Base-by-base conservation (phyloP, 1,140 invertebrate genomes). In the Drosophila nikananu region DNA sequence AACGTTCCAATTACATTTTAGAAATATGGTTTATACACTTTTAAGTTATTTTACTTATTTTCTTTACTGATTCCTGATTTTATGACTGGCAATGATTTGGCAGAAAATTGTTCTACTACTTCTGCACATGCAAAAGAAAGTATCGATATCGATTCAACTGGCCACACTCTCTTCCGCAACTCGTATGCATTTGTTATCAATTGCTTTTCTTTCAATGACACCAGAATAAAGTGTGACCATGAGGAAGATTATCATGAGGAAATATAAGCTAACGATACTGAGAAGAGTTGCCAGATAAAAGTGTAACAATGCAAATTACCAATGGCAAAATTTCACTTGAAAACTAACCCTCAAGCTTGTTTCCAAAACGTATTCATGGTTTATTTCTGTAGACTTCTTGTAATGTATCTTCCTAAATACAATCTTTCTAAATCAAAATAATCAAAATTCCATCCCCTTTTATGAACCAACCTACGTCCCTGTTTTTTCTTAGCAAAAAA, bases 401-500 rank as follows among this genome's bases (percentile, higher is more conserved):
- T 51, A 19, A 2, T 30, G 12, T 13, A 30, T 8, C 2, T 5
- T 30, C 2, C 17, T 7, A 37, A 35, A 37, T 10, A 10, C 37
- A 17, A 17, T 10, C 5, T 23, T 57, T 3, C n/a, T 8, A 13
- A 7, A 1, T 17, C 13, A 25, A 17, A n/a, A n/a, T 23, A 23
- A 58, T 13, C 8, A 1, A 1, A 23, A 13, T n/a, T 35, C 15
- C 7, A 35, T 15, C 10, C 10, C 48, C 48, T 37, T n/a, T 27
- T 4, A 6, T 15, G 0, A 35, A 5, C 25, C 0, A 6, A 2
- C 0, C 63, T 1, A 7, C 64, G 37, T 32, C 67, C 10, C 64
- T 68, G 67, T 19, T 48, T 57, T 25, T 21, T 41, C 23, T 19
- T 21, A 0, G 37, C 44, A 51, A 71, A 51, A 72, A 51, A 62